Percentiles rank a stretch among this genome's conserved stretches.
Evolutionary conservation across 2,113 vertebrate species (phyloP).

Genomic region (Anolis carolinensis): DNA sequence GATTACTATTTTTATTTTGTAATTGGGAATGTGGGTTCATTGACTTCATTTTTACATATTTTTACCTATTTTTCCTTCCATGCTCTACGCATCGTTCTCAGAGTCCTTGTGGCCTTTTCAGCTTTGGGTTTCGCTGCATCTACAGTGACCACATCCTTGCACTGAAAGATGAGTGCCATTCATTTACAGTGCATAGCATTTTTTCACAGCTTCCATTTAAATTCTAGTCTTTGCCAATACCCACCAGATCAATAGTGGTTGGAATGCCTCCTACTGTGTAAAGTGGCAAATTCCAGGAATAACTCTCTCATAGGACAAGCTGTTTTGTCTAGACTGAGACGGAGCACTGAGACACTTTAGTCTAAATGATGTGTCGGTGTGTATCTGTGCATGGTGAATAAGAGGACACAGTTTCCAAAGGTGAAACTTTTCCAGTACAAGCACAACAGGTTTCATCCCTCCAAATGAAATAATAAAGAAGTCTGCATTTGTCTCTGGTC

Average conservation of each 20-base stretch:
- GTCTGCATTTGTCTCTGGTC: not conserved
- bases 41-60: not conserved
- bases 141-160: constrained; percentile 49
- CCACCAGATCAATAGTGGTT: constrained; percentile 79
- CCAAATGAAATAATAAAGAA: not conserved
- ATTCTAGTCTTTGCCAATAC: constrained; percentile 83
- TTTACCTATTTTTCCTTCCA: not conserved
- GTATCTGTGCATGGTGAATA: no score
- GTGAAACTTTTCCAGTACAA: not conserved
- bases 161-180: constrained; percentile 85
- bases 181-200: constrained; percentile 86
- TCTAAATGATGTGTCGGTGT: no score
- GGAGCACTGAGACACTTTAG: not conserved
- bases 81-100: not conserved
- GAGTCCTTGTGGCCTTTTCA: not conserved
- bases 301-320: not conserved
- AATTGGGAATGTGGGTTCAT: not conserved
- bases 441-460: not conserved
- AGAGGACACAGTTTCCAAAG: not conserved
- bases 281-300: not conserved
- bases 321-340: not conserved
- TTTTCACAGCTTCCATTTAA: constrained; percentile 88
- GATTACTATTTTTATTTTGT: not conserved
- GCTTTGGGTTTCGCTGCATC: constrained; percentile 24
- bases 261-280: constrained; percentile 83